Evolutionary conservation across 2,888 invertebrate species (phyloP).

Genomic region (Erebia ligea): DNA sequence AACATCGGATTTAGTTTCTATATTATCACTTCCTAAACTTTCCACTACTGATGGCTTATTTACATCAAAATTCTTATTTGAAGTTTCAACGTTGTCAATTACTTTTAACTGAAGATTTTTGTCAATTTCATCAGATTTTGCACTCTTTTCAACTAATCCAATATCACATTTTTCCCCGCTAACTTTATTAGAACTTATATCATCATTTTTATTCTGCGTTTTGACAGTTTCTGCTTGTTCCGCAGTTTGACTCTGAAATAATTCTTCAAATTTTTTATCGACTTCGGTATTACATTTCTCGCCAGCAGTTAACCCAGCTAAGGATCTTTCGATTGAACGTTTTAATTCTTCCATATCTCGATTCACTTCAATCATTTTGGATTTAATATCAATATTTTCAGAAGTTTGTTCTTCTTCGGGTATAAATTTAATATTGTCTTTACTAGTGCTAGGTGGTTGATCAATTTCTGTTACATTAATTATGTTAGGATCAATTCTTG

Average conservation of each 20-base stretch:
- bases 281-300: constrained; percentile 60
- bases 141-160: background rate
- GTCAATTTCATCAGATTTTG: background rate
- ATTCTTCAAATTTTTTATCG: constrained; percentile 49
- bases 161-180: background rate
- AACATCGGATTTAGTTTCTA: background rate
- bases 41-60: background rate
- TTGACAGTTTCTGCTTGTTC: background rate
- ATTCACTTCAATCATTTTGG: constrained; percentile 75
- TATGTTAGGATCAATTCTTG: constrained; percentile 45
- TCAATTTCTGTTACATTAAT: constrained; percentile 47
- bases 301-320: constrained; percentile 68
- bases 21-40: constrained; percentile 3
- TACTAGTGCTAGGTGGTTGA: constrained; percentile 24
- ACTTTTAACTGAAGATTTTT: background rate
- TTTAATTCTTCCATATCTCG: constrained; percentile 74
- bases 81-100: background rate
- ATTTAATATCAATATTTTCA: constrained; percentile 70
- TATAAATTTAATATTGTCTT: background rate
- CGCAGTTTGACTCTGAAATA: constrained; percentile 28
- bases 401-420: background rate
- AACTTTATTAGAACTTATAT: background rate
- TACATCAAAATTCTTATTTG: background rate
- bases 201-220: background rate
- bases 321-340: constrained; percentile 70